Conservation (phyloP, 2,113 vertebrate species). For the Protomyctophum bolini region DNA sequence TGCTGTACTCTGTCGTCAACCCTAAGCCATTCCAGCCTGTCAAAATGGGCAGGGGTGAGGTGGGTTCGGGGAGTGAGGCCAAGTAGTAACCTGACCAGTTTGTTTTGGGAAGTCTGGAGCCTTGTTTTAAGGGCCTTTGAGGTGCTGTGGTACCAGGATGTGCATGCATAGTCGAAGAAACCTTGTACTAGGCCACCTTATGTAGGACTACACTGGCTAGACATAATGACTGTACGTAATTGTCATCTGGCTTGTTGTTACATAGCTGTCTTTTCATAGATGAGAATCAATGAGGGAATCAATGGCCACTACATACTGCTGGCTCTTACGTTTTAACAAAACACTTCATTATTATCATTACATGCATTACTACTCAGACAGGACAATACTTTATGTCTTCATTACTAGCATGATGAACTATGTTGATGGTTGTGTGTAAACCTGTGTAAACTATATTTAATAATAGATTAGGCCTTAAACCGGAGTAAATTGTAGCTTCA, state of each 20-base stretch:
- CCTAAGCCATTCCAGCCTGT: too few relatives aligned
- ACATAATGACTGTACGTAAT: constrained; percentile 8
- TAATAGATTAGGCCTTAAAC: not conserved
- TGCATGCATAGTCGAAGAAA: not conserved
- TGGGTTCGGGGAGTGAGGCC: too few relatives aligned
- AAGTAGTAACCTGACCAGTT: too few relatives aligned
- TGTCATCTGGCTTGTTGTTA: not conserved
- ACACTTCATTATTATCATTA: constrained; percentile 18
- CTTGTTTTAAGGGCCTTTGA: too few relatives aligned
- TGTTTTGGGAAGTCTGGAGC: too few relatives aligned
- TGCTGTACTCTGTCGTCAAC: too few relatives aligned
- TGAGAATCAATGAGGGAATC: not conserved
- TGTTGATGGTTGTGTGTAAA: not conserved
- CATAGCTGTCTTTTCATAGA: not conserved
- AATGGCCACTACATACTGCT: not conserved
- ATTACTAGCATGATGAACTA: constrained; percentile 5
- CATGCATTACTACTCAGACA: not conserved
- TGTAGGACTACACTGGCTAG: not conserved
- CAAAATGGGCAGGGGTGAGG: too few relatives aligned
- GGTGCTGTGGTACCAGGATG: not conserved
- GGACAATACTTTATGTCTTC: not conserved
- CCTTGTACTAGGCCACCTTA: not conserved
- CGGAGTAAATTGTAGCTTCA: not conserved
- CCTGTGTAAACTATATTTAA: not conserved
- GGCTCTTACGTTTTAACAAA: constrained; percentile 17